These are phyloP conservation scores for Crocuta crocuta DNA, from an alignment of 2,113 vertebrate species.

Conservation along the genomic window DNA sequence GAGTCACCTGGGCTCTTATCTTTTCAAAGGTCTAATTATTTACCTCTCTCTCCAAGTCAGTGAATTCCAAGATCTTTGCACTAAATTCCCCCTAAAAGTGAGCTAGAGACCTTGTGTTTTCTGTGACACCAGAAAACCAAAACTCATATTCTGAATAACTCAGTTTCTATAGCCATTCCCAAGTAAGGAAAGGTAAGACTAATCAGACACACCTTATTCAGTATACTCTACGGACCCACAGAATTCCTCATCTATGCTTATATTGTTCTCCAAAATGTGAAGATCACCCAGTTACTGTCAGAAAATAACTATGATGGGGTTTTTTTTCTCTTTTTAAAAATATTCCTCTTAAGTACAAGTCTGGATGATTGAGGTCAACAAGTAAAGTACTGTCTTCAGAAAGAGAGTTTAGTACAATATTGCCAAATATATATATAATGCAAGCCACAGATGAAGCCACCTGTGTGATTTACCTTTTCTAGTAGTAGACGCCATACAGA, in stretches of 20 bases:
- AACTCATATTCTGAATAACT: neutral
- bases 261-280: neutral
- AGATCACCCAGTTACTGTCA: neutral
- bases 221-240: neutral
- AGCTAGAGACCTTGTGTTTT: neutral
- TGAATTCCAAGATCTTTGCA: neutral
- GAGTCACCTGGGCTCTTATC: neutral
- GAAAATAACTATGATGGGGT: neutral
- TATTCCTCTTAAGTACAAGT: neutral
- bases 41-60: neutral
- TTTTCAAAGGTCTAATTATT: neutral
- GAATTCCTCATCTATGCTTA: neutral
- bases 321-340: neutral
- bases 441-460: neutral
- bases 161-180: neutral
- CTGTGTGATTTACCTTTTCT: neutral
- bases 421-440: neutral
- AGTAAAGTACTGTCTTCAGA: neutral
- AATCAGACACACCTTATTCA: neutral
- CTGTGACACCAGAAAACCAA: neutral
- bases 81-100: neutral
- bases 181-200: constrained; percentile 1
- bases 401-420: neutral
- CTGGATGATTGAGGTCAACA: neutral
- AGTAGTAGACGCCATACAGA: neutral